Evolutionary conservation across 2,888 invertebrate species (phyloP), one percentile per base, ranked within the genome.

Genomic region (Rhagium mordax): DNA sequence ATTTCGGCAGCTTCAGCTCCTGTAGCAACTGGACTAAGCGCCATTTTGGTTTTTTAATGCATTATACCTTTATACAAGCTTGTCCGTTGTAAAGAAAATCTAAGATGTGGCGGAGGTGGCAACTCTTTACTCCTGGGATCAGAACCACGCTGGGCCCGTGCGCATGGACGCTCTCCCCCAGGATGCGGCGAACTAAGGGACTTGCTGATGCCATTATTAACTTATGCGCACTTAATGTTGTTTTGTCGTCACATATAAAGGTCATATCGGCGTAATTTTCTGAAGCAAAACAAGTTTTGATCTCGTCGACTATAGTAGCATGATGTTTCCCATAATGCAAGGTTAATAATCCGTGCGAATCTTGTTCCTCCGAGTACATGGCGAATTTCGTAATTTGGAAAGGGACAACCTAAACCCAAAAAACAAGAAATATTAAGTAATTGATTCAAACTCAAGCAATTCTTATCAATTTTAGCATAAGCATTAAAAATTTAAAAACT

Each of bases 281-380:
- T 81, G 95, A 95, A 84, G 93, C 91, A 90, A 95, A 95, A 91
- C 96, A 96, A 86, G 95, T 94, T 86, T 94, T 94, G 87, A 96
- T 94, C 91, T 96, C 96, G 89, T 94, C 95, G 89, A 95, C 93
- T 91, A 96, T 94, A 90, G 95, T 95, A 90, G 95, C 95, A 91
- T 95, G 95, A 91, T 96, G 96, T 91, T 96, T 96, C 91, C 95
- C 95, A 90, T 96, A 96, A 90, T 96, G 95, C 90, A 96, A 93
- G 88, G 96, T 96, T 90, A 96, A 92, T 91, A 95, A 91, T 85
- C 93, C 93, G 89, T 92, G 92, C 88, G 91, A 81, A 79, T 88
- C 88, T 84, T 87, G 86, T 84, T 87, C 86, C 84, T 88, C 88
- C 84, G 90, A 89, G 89, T 90, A 90, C 90, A 90, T 90, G 89